Base-by-base conservation (phyloP, 2,113 vertebrate genomes). In the Numida meleagris region DNA sequence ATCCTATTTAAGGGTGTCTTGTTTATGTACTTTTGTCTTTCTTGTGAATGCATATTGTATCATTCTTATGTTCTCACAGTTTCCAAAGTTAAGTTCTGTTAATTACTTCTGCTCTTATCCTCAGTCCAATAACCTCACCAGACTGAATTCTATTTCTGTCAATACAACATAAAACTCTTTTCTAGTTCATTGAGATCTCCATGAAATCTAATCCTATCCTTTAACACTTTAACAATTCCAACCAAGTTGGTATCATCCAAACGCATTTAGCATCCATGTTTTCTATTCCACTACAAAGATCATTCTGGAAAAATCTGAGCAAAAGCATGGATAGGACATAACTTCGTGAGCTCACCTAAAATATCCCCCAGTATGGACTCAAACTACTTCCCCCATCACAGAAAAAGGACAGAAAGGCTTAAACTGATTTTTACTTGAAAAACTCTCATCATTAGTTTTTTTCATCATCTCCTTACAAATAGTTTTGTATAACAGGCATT, bases 1-100 rank as follows among this genome's bases (percentile, higher is more conserved):
- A 12, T 40, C 8, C 23, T 29, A 36, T 13, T 91, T 4, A 20
- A 4, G 9, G 72, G 5, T 12, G 3, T 13, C 0, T 10, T n/a
- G 4, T 25, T 42, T 29, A 14, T 16, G 11, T 8, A 7, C 0
- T 45, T 63, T n/a, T 25, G 16, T 16, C 15, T 29, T 76, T 48
- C 25, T 36, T 40, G n/a, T 19, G 25, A 72, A 36, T 6, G 6
- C 36, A 5, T 43, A 42, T 3, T 29, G 23, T 8, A 74, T 74
- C 43, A 24, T 51, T 68, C n/a, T 31, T 48, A 31, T 0, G 2
- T 14, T 36, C 20, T 77, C 23, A 10, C 29, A 21, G 14, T 27
- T 82, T 82, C 19, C 14, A 66, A 14, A 59, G 12, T 1, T 53
- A 12, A 27, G 59, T 51, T 72, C 33, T 73, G 38, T 36, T 36